Evolutionary conservation across 2,888 invertebrate species (phyloP).

Genomic region (Nemapogon koenigi): DNA sequence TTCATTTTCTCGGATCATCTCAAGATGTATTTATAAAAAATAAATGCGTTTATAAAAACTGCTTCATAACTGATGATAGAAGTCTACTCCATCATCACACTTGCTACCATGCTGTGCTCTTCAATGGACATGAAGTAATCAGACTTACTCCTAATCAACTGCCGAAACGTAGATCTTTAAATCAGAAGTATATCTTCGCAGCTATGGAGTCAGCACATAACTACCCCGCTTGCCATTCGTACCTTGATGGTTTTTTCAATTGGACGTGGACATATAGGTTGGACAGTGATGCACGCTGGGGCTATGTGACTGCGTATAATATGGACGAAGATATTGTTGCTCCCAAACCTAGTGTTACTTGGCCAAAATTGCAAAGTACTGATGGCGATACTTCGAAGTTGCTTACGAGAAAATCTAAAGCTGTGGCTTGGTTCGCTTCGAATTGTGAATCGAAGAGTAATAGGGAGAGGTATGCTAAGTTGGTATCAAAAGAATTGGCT

Average conservation of each 20-base stretch:
- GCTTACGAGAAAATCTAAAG: slow-evolving; percentile 27
- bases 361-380: slow-evolving; percentile 27
- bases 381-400: slow-evolving; percentile 22
- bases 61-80: slow-evolving; percentile 25
- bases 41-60: slow-evolving; percentile 19
- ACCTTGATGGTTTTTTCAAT: slow-evolving; percentile 33
- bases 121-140: slow-evolving; percentile 22
- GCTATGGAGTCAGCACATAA: slow-evolving; percentile 27
- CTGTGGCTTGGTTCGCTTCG: slow-evolving; percentile 34
- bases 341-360: slow-evolving; percentile 24
- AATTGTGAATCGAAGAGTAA: slow-evolving; percentile 23
- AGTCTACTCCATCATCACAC: slow-evolving; percentile 21
- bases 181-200: slow-evolving; percentile 30
- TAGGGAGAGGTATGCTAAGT: slow-evolving; percentile 27
- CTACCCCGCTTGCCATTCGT: slow-evolving; percentile 29
- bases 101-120: slow-evolving; percentile 29
- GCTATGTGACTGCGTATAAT: slow-evolving; percentile 29
- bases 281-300: slow-evolving; percentile 32
- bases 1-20: slow-evolving; percentile 8
- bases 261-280: slow-evolving; percentile 42
- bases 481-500: slow-evolving; percentile 31
- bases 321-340: slow-evolving; percentile 25
- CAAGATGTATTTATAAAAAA: slow-evolving; percentile 7
- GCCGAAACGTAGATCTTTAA: slow-evolving; percentile 19
- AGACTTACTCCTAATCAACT: slow-evolving; percentile 15